A percentile compares a stretch with the other conserved stretches of the same genome.
Conservation (phyloP, 2,888 invertebrate species). For the Luperina testacea region DNA sequence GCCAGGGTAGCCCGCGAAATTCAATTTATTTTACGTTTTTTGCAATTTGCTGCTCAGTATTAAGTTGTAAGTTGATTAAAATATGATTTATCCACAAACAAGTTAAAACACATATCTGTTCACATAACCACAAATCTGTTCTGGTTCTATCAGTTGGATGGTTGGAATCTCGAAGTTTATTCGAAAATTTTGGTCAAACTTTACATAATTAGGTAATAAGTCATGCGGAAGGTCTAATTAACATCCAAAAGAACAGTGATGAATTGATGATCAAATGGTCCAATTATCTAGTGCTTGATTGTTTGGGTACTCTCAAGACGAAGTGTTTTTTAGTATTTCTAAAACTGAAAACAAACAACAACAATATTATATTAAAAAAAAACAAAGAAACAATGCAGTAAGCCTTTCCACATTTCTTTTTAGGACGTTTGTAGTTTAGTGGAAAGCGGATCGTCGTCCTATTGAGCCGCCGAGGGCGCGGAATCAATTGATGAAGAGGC, state of each 20-base stretch:
- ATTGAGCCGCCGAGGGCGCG: slow-evolving; percentile 71
- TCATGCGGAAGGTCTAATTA: neutral
- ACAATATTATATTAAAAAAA: neutral
- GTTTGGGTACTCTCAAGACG: neutral
- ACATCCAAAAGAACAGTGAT: neutral
- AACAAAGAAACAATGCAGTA: neutral
- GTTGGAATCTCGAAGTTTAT: neutral
- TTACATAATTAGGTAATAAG: neutral
- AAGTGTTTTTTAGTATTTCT: neutral
- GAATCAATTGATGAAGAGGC: slow-evolving; percentile 88
- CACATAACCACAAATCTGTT: no score
- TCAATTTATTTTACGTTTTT: no score
- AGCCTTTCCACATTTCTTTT: slow-evolving; percentile 7
- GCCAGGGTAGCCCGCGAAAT: no score
- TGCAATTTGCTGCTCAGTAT: no score
- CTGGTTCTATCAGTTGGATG: neutral
- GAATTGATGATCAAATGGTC: neutral
- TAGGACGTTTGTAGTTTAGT: slow-evolving; percentile 51
- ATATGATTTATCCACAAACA: no score
- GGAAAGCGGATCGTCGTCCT: slow-evolving; percentile 73
- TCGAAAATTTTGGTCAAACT: neutral
- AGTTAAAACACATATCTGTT: no score
- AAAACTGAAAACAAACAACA: neutral
- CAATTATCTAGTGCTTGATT: neutral
- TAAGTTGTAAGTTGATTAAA: no score